A percentile compares a stretch with the other conserved stretches of the same genome.
phyloP scores from a whole-genome alignment of 1,140 invertebrate genomes.

The Temnothorax curvispinosus region DNA sequence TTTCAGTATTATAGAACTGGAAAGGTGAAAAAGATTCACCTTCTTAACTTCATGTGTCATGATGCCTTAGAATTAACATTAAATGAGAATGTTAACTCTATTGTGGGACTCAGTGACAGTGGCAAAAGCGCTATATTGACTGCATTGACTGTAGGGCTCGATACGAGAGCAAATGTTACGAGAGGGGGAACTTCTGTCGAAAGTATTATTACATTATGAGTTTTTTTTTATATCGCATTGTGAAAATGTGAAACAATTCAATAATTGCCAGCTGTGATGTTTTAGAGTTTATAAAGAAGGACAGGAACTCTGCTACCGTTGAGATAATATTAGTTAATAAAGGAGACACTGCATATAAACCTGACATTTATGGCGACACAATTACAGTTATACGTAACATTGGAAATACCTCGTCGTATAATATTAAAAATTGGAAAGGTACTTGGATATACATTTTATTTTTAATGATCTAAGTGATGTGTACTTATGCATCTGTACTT shows the following conservation, averaged over 20 bases:
- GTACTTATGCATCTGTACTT: background rate
- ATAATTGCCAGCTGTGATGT: background rate
- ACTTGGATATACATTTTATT: constrained; percentile 32
- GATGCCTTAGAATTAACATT: constrained; percentile 90
- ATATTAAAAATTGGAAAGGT: constrained; percentile 89
- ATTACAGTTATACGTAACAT: constrained; percentile 93
- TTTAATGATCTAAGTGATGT: constrained; percentile 17
- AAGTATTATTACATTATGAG: constrained; percentile 84
- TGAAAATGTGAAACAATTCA: constrained; percentile 14
- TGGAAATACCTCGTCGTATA: constrained; percentile 88
- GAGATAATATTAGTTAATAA: constrained; percentile 92
- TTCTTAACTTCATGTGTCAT: constrained; percentile 97
- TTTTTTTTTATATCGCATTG: background rate
- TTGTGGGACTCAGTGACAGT: constrained; percentile 97
- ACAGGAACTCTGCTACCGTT: constrained; percentile 88
- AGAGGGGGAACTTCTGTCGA: constrained; percentile 91
- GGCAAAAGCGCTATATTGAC: constrained; percentile 98
- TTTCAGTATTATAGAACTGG: constrained; percentile 86
- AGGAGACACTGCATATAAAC: constrained; percentile 90
- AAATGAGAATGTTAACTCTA: constrained; percentile 93
- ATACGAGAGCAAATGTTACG: constrained; percentile 92
- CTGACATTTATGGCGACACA: constrained; percentile 90
- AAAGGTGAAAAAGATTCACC: constrained; percentile 90
- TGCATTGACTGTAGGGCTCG: constrained; percentile 94
- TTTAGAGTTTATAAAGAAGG: constrained; percentile 89